Evolutionary conservation across 2,113 vertebrate genomes (phyloP).

Genomic region (Amblyornis subalaris): DNA sequence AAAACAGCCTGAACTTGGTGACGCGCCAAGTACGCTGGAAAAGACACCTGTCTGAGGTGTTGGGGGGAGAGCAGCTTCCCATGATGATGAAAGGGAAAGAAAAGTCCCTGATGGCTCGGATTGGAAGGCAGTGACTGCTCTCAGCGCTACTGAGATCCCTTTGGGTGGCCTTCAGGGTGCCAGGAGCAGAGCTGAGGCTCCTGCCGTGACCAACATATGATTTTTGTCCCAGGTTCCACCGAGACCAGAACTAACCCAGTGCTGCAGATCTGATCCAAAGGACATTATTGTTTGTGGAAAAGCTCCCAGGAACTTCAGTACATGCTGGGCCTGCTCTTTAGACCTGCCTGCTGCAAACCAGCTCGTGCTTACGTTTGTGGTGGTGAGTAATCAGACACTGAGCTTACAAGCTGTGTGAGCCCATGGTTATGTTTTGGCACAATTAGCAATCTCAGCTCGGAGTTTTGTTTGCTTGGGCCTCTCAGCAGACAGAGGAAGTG

Average conservation of each 20-base stretch:
- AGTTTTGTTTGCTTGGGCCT: conserved; percentile 5
- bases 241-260: neutral
- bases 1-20: conserved; percentile 2
- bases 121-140: neutral
- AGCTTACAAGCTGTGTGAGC: neutral
- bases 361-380: neutral
- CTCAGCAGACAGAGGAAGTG: neutral
- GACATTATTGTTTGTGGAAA: neutral
- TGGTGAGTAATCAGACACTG: conserved; percentile 41
- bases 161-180: neutral
- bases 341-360: conserved; percentile 3
- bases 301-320: neutral
- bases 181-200: neutral
- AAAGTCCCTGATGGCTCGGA: neutral
- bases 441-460: neutral
- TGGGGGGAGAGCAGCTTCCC: neutral
- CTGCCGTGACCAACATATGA: neutral
- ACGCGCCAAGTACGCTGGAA: neutral
- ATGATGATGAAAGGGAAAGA: neutral
- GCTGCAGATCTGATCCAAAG: neutral
- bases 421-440: conserved; percentile 10
- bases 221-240: neutral
- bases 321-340: neutral
- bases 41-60: conserved; percentile 19
- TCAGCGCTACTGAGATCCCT: neutral